A percentile compares a stretch with the other conserved stretches of the same genome.
phyloP scores from a whole-genome alignment of 1,140 invertebrate genomes.

The Drosophila pachea region DNA sequence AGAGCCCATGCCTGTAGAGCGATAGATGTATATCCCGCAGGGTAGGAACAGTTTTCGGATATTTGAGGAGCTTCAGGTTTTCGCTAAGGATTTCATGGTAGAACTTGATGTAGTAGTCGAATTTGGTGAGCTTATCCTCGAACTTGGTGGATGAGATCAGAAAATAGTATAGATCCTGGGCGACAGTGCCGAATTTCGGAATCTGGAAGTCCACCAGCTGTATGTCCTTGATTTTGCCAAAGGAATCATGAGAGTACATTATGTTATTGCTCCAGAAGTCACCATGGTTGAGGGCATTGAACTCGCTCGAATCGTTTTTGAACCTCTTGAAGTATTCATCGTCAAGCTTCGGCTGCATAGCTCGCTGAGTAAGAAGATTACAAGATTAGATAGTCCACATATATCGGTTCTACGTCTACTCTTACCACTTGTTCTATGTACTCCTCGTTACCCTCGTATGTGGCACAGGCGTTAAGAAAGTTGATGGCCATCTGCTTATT shows the following conservation, averaged over 20 bases:
- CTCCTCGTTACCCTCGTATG: constrained; percentile 43
- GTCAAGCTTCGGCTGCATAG: constrained; percentile 10
- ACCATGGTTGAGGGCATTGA: constrained; percentile 83
- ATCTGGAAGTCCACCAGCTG: constrained; percentile 66
- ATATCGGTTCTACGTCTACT: background rate
- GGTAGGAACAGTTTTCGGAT: constrained; percentile 52
- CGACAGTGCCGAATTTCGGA: constrained; percentile 54
- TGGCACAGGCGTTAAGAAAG: constrained; percentile 44
- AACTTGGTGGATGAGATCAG: constrained; percentile 61
- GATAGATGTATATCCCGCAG: constrained; percentile 56
- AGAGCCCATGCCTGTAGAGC: constrained; percentile 50
- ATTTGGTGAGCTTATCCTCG: constrained; percentile 65
- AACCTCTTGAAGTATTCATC: constrained; percentile 41
- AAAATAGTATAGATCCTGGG: constrained; percentile 63
- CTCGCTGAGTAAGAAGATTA: constrained; percentile 17
- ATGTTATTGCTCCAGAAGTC: constrained; percentile 82
- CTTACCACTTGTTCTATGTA: constrained; percentile 60
- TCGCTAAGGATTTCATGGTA: constrained; percentile 63
- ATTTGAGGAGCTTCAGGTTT: constrained; percentile 57
- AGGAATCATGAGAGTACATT: constrained; percentile 81
- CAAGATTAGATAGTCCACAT: background rate
- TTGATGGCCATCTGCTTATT: constrained; percentile 25
- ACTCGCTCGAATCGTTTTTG: constrained; percentile 78
- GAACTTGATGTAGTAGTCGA: constrained; percentile 66
- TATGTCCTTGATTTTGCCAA: constrained; percentile 72